Percentiles rank a stretch among this genome's conserved stretches.
Evolutionary conservation across 2,797 vertebrate genomes (phyloP).

Genomic region (Poeciliopsis paucimaculata): DNA sequence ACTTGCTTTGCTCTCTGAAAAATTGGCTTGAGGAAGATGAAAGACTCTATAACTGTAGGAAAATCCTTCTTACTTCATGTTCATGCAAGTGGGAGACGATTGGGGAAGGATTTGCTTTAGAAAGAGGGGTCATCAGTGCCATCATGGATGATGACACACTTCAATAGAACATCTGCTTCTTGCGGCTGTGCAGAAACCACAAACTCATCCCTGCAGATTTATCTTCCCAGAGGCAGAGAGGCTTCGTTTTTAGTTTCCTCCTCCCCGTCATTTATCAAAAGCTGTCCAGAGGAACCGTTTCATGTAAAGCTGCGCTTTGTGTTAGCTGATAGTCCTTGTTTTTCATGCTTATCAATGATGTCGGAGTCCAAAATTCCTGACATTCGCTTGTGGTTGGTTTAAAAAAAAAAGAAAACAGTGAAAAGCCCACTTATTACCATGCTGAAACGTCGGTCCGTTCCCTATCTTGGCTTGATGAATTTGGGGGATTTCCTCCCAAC

Average conservation of each 20-base stretch:
- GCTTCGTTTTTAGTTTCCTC: slow-evolving; percentile 5
- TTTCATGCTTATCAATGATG: slow-evolving; percentile 54
- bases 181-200: slow-evolving; percentile 28
- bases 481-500: slow-evolving; percentile 49
- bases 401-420: background rate
- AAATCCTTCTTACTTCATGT: slow-evolving; percentile 11
- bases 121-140: background rate
- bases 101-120: background rate
- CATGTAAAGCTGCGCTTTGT: slow-evolving; percentile 32
- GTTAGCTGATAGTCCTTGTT: slow-evolving; percentile 32
- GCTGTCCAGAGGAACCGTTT: slow-evolving; percentile 30
- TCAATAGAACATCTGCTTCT: slow-evolving; percentile 64
- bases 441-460: slow-evolving; percentile 16
- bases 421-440: slow-evolving; percentile 10
- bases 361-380: slow-evolving; percentile 44
- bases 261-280: background rate
- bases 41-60: background rate
- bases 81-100: no score
- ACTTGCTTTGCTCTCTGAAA: slow-evolving; percentile 5
- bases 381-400: slow-evolving; percentile 18
- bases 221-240: background rate
- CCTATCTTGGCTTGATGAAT: slow-evolving; percentile 25
- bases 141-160: slow-evolving; percentile 48
- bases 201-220: background rate
- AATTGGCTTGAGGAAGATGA: slow-evolving; percentile 8